Base-by-base conservation (phyloP, 2,113 vertebrate genomes). In the Nannospalax galili region DNA sequence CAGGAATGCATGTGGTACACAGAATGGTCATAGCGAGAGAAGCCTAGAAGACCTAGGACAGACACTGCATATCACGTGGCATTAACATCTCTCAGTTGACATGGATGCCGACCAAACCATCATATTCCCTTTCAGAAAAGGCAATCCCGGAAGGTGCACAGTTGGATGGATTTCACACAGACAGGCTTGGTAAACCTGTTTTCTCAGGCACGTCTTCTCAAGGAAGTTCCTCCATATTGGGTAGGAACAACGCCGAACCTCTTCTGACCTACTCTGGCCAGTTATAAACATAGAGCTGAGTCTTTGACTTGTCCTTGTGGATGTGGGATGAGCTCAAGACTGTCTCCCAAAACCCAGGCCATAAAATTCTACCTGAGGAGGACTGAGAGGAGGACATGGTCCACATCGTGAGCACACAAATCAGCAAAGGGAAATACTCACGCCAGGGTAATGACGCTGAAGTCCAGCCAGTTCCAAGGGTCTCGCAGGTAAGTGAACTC, bases 391-490 rank as follows among this genome's bases (percentile, higher is more conserved):
- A 91, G 70, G 69, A 89, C 48, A 45, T 6, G 45, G 0, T 19
- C 7, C 14, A 32, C 37, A 35, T 1, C 15, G 4, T 42, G 40
- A 75, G 12, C 87, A 84, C 11, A 48, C 20, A 35, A 7, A n/a
- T 40, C 8, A 37, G 17, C 24, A 7, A 0, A 26, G 84, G 79
- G 56, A 62, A 64, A 60, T 96, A 99, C 99, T 99, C 96, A 99
- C 99, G 99, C 99, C 99, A 99, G 98, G 92, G 98, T 12, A 0
- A 99, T 99, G 91, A 99, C 99, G 0, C 97, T 98, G 97, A 99
- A 99, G 97, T 99, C 99, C 98, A 99, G 78, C 99, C 99, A 99
- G 98, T 99, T 99, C 99, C 99, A 99, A 11, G 99, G 99, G 96
- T 99, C 99, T 95, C 99, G 98, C 58, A 99, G 97, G 96, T 99